Percentiles rank a stretch among this genome's conserved stretches.
Conservation (phyloP, 2,888 invertebrate species). For the Microplitis manilae region DNA sequence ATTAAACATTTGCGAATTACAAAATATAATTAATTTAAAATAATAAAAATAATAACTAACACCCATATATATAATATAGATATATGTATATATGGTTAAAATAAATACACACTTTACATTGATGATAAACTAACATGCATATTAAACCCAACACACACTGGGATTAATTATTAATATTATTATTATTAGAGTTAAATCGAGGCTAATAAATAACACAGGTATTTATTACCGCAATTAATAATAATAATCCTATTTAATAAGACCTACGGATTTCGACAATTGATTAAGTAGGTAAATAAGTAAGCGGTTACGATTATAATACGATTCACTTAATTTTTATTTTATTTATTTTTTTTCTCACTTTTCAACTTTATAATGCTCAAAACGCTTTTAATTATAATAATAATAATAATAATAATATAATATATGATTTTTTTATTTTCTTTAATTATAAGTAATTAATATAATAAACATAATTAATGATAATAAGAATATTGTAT, state of each 20-base stretch:
- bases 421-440: conserved; percentile 16
- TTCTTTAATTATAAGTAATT: background rate
- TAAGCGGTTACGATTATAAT: conserved; percentile 52
- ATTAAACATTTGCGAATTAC: background rate
- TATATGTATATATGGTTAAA: background rate
- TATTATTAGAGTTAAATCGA: background rate
- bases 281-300: conserved; percentile 62
- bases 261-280: conserved; percentile 53
- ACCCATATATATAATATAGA: background rate
- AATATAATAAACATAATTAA: conserved; percentile 17
- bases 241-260: conserved; percentile 33
- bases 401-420: conserved; percentile 44
- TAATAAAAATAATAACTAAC: background rate
- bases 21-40: background rate
- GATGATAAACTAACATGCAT: background rate
- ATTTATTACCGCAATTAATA: conserved; percentile 8
- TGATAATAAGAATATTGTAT: background rate
- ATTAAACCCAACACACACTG: background rate
- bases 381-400: conserved; percentile 53
- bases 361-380: conserved; percentile 53
- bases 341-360: conserved; percentile 39
- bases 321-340: conserved; percentile 44
- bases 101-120: background rate
- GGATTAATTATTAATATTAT: background rate
- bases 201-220: conserved; percentile 22